Base-by-base conservation (phyloP, 2,797 vertebrate genomes). In the Merluccius polli region DNA sequence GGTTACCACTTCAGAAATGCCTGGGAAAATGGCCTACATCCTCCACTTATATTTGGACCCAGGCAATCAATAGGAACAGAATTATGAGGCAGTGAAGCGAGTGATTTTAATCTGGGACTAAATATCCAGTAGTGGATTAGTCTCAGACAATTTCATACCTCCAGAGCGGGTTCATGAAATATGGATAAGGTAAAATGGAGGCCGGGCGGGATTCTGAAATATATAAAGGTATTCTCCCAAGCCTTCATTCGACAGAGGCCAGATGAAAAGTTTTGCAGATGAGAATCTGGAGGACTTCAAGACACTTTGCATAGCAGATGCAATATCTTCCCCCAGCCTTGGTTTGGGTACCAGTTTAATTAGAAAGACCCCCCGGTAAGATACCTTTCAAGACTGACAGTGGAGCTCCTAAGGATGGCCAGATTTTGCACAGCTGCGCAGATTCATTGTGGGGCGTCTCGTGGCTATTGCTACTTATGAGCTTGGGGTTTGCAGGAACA, bases 61-160 rank as follows among this genome's bases (percentile, higher is more conserved):
- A 84, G 87, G 86, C 91, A 91, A 93, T 94, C 93, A 93, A 94
- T 93, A 88, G 89, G 86, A 93, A 88, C 83, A 88, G 88, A 94
- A 94, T 94, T 94, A 92, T 89, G 89, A 92, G 83, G 89, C 90
- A 91, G 87, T 89, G 87, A 90, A 90, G 93, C 92, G 86, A 91
- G 83, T 89, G 93, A 94, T 94, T 94, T 94, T 94, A 94, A 94
- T 94, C 94, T 93, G 92, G 87, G 91, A 93, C 94, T 94, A 94
- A 95, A 94, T 94, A 94, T 94, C 93, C 92, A 91, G 90, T 86
- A 92, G 94, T 93, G 93, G 93, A 94, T 94, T 94, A 94, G 92
- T 94, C 93, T 93, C 91, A 90, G 86, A 92, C 81, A 92, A 92
- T 93, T 92, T 93, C 92, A 91, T 93, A 93, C 91, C 93, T 92